Evolutionary conservation across 1,140 invertebrate species (phyloP), one percentile per base, ranked within the genome.

Genomic region (Ceratosolen solmsi): DNA sequence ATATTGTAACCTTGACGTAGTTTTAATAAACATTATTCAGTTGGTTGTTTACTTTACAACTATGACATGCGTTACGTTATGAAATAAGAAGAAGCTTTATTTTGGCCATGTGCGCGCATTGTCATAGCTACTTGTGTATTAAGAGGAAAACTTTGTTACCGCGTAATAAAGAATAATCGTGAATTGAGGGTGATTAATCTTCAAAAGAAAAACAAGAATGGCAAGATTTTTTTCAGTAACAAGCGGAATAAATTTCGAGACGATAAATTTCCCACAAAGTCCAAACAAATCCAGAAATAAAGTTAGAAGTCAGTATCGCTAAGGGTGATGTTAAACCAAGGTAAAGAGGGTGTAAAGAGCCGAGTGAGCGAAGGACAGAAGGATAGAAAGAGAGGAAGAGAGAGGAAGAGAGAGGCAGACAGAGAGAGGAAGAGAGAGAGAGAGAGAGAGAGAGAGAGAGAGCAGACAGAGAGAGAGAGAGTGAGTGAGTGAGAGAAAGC

Each of bases 341-440:
- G 77, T 79, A 84, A 86, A 87, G 88, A 84, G 87, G 86, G 86
- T 84, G 85, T 79, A 82, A 84, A 81, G 79, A 74, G 82, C 71
- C 60, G 63, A 73, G 85, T 75, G 65, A 54, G 27, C 25, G 79
- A 77, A 60, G 79, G 84, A 86, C 84, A 82, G 25, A 75, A 73
- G n/a, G 84, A 7, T 8, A 25, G 41, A 30, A 15, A 33, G 49
- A 25, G 30, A n/a, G 5, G 82, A 78, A 51, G 27, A n/a, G 84
- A 83, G 58, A 36, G 49, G 33, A 54, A 73, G 51, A 84, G 72
- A 70, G 82, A 79, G 79, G 79, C 79, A 79, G 85, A 85, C 85
- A 83, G 73, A 84, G n/a, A 27, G 80, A 81, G 72, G 49, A 76
- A 77, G 80, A 80, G 79, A 80, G 85, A 86, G 84, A 83, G 73